Evolutionary conservation across 2,113 vertebrate species (phyloP).

Genomic region (sheep (Ovis aries)): DNA sequence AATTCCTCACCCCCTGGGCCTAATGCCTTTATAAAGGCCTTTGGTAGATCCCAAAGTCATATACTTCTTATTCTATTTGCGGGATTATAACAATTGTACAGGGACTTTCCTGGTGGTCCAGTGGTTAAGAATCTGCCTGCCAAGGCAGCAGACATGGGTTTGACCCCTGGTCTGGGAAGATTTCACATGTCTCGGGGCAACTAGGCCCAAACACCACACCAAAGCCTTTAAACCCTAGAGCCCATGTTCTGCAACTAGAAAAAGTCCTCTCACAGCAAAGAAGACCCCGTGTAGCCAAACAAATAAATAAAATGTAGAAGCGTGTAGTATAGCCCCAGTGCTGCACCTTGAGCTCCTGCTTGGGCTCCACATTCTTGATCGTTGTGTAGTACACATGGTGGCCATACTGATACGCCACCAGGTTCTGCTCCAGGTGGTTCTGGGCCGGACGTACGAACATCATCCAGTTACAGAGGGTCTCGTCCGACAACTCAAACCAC

Average conservation of each 20-base stretch:
- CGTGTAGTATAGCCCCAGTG: background rate
- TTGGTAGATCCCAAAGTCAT: background rate
- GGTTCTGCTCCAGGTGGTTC: constrained; percentile 97
- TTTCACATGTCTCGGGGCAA: background rate
- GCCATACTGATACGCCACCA: constrained; percentile 97
- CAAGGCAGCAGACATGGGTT: background rate
- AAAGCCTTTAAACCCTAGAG: background rate
- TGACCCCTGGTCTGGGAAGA: background rate
- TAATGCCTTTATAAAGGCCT: background rate
- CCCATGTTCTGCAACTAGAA: background rate
- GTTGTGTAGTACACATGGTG: constrained; percentile 96
- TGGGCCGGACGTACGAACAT: constrained; percentile 98
- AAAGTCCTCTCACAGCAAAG: background rate
- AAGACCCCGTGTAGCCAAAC: background rate
- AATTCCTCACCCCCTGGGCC: background rate
- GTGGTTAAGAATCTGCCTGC: background rate
- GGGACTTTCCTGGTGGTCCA: background rate
- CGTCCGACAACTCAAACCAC: constrained; percentile 96
- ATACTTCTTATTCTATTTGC: background rate
- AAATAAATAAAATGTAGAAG: background rate
- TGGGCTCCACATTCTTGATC: constrained; percentile 97
- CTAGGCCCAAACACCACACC: background rate
- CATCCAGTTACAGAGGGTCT: constrained; percentile 97
- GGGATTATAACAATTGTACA: background rate
- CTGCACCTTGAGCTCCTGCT: constrained; percentile 96